phyloP scores from a whole-genome alignment of 2,113 vertebrate species.

The Prionailurus viverrinus region DNA sequence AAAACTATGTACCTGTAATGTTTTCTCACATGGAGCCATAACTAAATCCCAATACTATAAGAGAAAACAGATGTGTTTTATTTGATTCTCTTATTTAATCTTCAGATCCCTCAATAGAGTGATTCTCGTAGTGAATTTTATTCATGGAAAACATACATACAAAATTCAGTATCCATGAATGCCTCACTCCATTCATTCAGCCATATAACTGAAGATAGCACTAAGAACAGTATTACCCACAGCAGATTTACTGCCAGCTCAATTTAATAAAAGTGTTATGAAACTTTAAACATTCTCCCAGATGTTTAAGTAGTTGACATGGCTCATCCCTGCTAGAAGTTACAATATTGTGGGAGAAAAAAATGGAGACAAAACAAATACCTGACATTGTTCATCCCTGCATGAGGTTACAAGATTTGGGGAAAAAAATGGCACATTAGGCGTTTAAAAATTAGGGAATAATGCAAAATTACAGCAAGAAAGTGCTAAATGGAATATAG shows the following conservation, averaged over 20 bases:
- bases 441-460: not conserved
- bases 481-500: not conserved
- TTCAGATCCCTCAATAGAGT: not conserved
- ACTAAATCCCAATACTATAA: not conserved
- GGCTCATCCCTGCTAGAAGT: not conserved
- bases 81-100: not conserved
- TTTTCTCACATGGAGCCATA: not conserved
- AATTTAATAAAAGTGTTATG: conserved; percentile 10
- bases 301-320: not conserved
- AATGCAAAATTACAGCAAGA: not conserved
- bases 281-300: conserved; percentile 36
- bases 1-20: not conserved
- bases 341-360: not conserved
- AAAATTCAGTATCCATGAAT: not conserved
- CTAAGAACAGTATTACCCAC: not conserved
- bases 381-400: not conserved
- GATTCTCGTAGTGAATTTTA: conserved; percentile 48
- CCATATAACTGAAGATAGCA: not conserved
- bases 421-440: not conserved
- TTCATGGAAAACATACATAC: not conserved
- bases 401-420: not conserved
- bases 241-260: not conserved
- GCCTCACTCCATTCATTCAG: not conserved
- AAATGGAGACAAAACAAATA: not conserved
- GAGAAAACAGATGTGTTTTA: not conserved